A percentile compares a stretch with the other conserved stretches of the same genome.
Evolutionary conservation across 2,113 vertebrate genomes (phyloP).

Genomic region (Xenopus borealis): DNA sequence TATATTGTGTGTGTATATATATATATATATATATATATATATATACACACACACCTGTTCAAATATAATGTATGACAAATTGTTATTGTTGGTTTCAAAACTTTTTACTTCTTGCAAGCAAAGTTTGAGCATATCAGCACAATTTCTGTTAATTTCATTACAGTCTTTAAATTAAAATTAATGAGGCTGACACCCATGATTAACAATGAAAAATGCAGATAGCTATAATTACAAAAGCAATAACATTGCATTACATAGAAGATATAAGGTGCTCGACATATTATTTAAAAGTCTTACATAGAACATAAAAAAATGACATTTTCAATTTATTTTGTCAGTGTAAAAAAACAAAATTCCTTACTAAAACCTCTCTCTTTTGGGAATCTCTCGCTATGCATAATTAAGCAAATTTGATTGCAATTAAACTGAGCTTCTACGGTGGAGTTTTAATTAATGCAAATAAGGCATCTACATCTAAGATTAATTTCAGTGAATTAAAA

Average conservation of each 20-base stretch:
- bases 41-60: too few species aligned
- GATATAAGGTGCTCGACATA: slow-evolving; percentile 93
- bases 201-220: slow-evolving; percentile 99
- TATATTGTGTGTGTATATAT: too few species aligned
- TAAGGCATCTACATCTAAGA: slow-evolving; percentile 99
- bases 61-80: too few species aligned
- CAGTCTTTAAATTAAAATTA: slow-evolving; percentile 99
- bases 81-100: not conserved
- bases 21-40: too few species aligned
- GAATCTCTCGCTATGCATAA: slow-evolving; percentile 99
- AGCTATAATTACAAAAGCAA: slow-evolving; percentile 99
- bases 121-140: slow-evolving; percentile 99
- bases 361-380: slow-evolving; percentile 98
- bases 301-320: slow-evolving; percentile 98
- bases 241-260: slow-evolving; percentile 95
- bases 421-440: slow-evolving; percentile 99
- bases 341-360: slow-evolving; percentile 91
- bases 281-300: slow-evolving; percentile 92
- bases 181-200: slow-evolving; percentile 99
- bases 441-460: slow-evolving; percentile 99
- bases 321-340: slow-evolving; percentile 99
- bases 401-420: slow-evolving; percentile 99
- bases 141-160: slow-evolving; percentile 99
- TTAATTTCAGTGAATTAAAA: slow-evolving; percentile 99
- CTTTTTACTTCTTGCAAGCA: slow-evolving; percentile 71